Percentiles rank a stretch among this genome's conserved stretches.
Conservation (phyloP, 2,113 vertebrate genomes). For the Baryphthengus martii region DNA sequence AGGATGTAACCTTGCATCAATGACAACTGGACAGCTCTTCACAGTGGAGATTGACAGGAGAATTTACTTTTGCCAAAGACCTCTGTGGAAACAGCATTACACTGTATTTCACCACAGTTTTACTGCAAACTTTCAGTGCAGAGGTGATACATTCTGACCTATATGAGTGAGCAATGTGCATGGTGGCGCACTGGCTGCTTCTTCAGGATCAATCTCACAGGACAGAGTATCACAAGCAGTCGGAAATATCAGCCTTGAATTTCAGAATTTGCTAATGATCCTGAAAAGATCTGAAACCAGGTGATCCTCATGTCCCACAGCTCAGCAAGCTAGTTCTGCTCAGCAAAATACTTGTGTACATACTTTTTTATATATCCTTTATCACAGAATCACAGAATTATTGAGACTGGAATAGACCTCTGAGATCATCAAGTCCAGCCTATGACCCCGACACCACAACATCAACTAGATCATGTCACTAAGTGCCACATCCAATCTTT, state of each 20-base stretch:
- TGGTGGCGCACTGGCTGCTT: background rate
- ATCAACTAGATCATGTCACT: too few species aligned
- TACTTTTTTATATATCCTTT: background rate
- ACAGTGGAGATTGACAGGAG: background rate
- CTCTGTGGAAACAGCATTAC: background rate
- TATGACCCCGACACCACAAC: too few species aligned
- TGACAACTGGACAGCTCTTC: background rate
- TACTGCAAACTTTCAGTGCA: background rate
- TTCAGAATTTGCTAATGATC: background rate
- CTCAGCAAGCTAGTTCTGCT: background rate
- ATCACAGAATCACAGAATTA: too few species aligned
- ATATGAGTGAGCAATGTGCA: background rate
- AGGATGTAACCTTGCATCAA: background rate
- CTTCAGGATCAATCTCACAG: background rate
- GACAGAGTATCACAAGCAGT: background rate
- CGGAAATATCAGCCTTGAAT: background rate
- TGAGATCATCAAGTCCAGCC: too few species aligned
- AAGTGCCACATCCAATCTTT: too few species aligned
- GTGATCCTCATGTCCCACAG: background rate
- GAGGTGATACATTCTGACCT: background rate
- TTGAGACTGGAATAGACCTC: too few species aligned
- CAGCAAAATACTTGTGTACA: background rate
- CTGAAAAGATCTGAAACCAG: background rate
- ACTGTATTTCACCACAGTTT: background rate
- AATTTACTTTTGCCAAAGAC: background rate